A percentile compares a stretch with the other conserved stretches of the same genome.
Evolutionary conservation across 2,888 invertebrate genomes (phyloP).

Genomic region (Trichogramma dendrolimi): DNA sequence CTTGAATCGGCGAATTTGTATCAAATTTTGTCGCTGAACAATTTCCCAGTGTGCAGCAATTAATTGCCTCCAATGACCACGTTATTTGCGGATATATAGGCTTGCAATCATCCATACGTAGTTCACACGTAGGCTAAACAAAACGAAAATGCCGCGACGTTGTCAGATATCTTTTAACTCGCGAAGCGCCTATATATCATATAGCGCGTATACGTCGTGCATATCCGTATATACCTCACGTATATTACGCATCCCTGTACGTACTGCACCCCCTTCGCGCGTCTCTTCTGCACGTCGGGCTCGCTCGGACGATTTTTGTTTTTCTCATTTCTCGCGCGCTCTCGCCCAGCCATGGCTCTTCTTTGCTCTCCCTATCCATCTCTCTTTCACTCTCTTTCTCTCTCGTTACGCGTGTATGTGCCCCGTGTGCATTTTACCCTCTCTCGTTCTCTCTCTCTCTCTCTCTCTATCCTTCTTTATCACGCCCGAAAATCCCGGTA

Average conservation of each 20-base stretch:
- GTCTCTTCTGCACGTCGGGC: slow-evolving; percentile 12
- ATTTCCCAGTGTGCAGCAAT: too few species aligned
- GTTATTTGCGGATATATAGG: not conserved
- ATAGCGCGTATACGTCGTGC: slow-evolving; percentile 12
- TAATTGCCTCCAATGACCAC: too few species aligned
- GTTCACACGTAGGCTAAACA: slow-evolving; percentile 44
- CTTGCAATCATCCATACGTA: not conserved
- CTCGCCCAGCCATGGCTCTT: not conserved
- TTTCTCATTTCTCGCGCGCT: slow-evolving; percentile 24
- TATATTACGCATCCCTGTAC: slow-evolving; percentile 15
- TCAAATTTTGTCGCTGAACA: too few species aligned
- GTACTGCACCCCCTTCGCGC: slow-evolving; percentile 16
- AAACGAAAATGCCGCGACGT: slow-evolving; percentile 46
- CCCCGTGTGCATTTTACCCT: too few species aligned
- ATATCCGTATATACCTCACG: not conserved
- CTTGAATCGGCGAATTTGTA: too few species aligned
- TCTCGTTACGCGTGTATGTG: not conserved
- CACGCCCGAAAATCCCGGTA: slow-evolving; percentile 19
- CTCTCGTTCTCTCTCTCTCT: not conserved
- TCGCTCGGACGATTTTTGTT: slow-evolving; percentile 27
- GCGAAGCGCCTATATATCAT: slow-evolving; percentile 26
- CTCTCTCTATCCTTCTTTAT: slow-evolving; percentile 9
- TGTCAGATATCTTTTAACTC: slow-evolving; percentile 49
- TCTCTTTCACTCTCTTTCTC: slow-evolving; percentile 31
- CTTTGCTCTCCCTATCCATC: slow-evolving; percentile 30